These are phyloP conservation scores for Eonycteris spelaea DNA, from an alignment of 2,113 vertebrate genomes.

Conservation along the genomic window DNA sequence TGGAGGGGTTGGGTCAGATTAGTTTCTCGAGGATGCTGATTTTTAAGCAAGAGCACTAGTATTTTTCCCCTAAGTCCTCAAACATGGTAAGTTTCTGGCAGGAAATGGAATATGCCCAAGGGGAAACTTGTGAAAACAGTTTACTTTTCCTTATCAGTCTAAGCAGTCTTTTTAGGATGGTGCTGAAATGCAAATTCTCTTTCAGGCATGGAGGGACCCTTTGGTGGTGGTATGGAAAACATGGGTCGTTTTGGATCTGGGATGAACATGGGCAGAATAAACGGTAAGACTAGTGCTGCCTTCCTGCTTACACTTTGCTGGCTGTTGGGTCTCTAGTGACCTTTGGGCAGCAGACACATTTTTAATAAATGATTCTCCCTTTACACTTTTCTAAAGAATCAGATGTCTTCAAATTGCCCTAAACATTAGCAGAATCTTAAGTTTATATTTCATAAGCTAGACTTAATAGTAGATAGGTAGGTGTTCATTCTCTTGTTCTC, in stretches of 20 bases:
- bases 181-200: conserved; percentile 11
- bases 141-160: background rate
- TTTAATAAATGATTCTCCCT: background rate
- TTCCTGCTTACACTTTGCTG: background rate
- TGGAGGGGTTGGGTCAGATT: conserved; percentile 17
- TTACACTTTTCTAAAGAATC: background rate
- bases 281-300: conserved; percentile 82
- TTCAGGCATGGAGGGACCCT: conserved; percentile 94
- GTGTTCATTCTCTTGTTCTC: background rate
- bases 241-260: conserved; percentile 95
- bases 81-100: background rate
- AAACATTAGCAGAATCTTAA: background rate
- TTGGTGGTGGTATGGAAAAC: conserved; percentile 88
- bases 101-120: background rate
- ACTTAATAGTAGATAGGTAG: background rate
- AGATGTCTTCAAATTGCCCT: background rate
- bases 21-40: background rate
- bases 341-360: background rate
- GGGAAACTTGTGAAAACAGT: background rate
- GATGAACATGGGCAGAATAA: conserved; percentile 93
- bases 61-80: background rate
- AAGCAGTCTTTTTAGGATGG: background rate
- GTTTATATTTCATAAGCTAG: background rate
- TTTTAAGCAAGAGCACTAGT: background rate
- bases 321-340: background rate